Conservation (phyloP, 2,113 vertebrate genomes). For the Engraulis encrasicolus region DNA sequence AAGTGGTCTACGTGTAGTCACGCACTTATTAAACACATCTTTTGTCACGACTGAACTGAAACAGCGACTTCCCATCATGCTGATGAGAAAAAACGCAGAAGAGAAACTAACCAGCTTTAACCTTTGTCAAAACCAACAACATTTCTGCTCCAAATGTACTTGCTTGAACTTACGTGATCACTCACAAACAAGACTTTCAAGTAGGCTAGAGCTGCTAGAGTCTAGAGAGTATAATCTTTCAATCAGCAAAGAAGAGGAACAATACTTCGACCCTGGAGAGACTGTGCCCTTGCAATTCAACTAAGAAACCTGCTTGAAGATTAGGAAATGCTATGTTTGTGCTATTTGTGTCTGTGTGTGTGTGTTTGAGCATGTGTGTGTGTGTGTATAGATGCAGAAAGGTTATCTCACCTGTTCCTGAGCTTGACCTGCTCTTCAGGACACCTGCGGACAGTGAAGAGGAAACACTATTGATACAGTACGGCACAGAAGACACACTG, state of each 20-base stretch:
- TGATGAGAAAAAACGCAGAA: not conserved
- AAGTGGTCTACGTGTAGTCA: too few relatives aligned
- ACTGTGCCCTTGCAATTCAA: not conserved
- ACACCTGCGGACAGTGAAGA: constrained; percentile 62
- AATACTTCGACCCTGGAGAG: too few relatives aligned
- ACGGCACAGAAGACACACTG: not conserved
- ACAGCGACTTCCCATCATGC: not conserved
- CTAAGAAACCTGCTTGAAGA: not conserved
- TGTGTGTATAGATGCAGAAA: not conserved
- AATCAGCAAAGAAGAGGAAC: too few relatives aligned
- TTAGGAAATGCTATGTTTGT: not conserved
- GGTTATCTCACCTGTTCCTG: constrained; percentile 65
- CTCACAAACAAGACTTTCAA: not conserved
- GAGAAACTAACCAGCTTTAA: not conserved
- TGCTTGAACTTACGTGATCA: not conserved
- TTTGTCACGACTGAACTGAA: not conserved
- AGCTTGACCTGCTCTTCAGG: constrained; percentile 72
- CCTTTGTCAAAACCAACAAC: not conserved
- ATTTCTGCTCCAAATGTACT: too few relatives aligned
- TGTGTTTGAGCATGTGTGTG: not conserved
- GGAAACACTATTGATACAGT: constrained; percentile 48
- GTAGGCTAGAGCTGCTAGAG: not conserved
- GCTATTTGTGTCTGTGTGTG: not conserved
- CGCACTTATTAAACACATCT: too few relatives aligned
- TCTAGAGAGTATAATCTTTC: not conserved